A percentile compares a stretch with the other conserved stretches of the same genome.
These are phyloP conservation scores for Muschampia plurimacula DNA, from an alignment of 2,888 invertebrate species.

Conservation along the genomic window DNA sequence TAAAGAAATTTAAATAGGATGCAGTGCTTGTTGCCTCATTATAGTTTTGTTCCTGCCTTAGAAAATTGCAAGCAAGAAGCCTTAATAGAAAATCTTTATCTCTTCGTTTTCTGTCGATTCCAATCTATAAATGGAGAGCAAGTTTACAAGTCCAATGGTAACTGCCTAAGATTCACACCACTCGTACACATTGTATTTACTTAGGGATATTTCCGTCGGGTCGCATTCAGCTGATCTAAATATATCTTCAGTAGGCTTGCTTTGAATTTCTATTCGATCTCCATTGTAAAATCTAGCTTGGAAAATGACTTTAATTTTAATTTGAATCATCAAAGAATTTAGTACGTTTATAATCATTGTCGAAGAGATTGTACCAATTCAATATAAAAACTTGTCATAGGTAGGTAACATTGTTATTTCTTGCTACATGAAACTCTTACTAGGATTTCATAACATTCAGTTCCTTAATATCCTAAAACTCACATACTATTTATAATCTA, in stretches of 20 bases:
- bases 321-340: not conserved
- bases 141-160: slow-evolving; percentile 38
- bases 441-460: too few relatives aligned
- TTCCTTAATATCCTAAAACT: too few relatives aligned
- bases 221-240: slow-evolving; percentile 33
- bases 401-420: too few relatives aligned
- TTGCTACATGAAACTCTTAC: too few relatives aligned
- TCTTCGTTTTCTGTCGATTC: slow-evolving; percentile 40
- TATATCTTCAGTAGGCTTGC: slow-evolving; percentile 21
- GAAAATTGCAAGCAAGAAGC: slow-evolving; percentile 37
- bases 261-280: slow-evolving; percentile 25
- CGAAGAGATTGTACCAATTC: too few relatives aligned
- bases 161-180: slow-evolving; percentile 38
- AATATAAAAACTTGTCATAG: too few relatives aligned
- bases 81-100: slow-evolving; percentile 40
- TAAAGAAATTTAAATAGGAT: slow-evolving; percentile 39
- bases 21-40: slow-evolving; percentile 31
- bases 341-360: not conserved
- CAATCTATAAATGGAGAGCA: slow-evolving; percentile 40
- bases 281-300: slow-evolving; percentile 18
- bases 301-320: slow-evolving; percentile 11
- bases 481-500: too few relatives aligned
- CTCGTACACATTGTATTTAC: slow-evolving; percentile 31
- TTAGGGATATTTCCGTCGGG: slow-evolving; percentile 29
- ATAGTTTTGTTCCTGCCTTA: slow-evolving; percentile 33